Evolutionary conservation across 2,113 vertebrate genomes (phyloP).

Genomic region (Zingel zingel): DNA sequence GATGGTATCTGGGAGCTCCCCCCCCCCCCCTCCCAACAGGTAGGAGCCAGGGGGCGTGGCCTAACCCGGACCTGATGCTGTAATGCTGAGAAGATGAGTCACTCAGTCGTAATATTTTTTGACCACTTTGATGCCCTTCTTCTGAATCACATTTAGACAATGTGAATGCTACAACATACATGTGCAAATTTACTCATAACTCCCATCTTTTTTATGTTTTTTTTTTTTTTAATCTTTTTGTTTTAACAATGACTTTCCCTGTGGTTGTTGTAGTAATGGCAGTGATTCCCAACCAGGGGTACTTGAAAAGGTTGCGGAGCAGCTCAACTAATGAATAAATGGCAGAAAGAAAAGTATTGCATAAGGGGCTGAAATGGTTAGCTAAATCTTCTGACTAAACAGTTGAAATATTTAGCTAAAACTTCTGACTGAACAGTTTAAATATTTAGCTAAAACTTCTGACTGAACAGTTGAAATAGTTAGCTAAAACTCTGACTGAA

Average conservation of each 20-base stretch:
- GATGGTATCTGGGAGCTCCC: background rate
- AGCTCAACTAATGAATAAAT: too few species aligned
- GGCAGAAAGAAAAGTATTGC: too few species aligned
- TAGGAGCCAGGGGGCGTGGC: constrained; percentile 60
- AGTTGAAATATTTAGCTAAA: too few species aligned
- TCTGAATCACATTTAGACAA: background rate
- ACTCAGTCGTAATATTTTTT: background rate
- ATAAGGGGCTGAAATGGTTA: too few species aligned
- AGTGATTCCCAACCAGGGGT: too few species aligned
- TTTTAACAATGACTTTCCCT: background rate
- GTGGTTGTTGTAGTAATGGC: too few species aligned
- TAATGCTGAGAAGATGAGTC: background rate
- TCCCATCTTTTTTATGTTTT: background rate
- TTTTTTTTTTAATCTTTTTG: background rate
- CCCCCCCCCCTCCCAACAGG: constrained; percentile 4
- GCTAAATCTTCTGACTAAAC: too few species aligned
- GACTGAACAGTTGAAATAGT: accelerated
- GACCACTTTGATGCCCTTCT: background rate
- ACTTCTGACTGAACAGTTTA: too few species aligned
- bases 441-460: too few species aligned
- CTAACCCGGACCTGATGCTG: constrained; percentile 52
- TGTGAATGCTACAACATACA: background rate
- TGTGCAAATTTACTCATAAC: background rate
- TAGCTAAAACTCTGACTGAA: too few species aligned
- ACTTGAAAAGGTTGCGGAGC: too few species aligned